A percentile compares a stretch with the other conserved stretches of the same genome.
These are phyloP conservation scores for Geotrypetes seraphini DNA, from an alignment of 2,797 vertebrate genomes.

Conservation along the genomic window DNA sequence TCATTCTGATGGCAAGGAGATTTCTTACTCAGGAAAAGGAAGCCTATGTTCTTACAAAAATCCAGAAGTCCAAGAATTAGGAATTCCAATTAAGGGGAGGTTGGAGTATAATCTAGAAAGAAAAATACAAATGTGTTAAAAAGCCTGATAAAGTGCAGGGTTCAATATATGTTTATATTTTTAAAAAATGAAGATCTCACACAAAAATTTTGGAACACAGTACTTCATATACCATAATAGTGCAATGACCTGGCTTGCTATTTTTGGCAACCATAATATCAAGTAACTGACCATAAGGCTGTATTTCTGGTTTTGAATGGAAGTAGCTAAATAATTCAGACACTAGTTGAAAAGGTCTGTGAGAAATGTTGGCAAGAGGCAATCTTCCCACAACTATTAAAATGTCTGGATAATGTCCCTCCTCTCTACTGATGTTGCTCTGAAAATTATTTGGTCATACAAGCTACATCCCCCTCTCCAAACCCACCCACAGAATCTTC, in stretches of 20 bases:
- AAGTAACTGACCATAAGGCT: too few relatives aligned
- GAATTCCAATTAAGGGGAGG: conserved; percentile 30
- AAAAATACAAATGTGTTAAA: conserved; percentile 30
- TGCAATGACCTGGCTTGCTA: neutral
- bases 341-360: too few relatives aligned
- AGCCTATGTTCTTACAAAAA: conserved; percentile 31
- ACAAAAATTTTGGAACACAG: conserved; percentile 6
- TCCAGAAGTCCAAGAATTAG: conserved; percentile 35
- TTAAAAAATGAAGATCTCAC: conserved; percentile 1
- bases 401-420: too few relatives aligned
- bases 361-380: too few relatives aligned
- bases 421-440: too few relatives aligned
- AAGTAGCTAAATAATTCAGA: too few relatives aligned
- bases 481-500: too few relatives aligned
- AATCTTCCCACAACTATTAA: too few relatives aligned
- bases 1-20: conserved; percentile 62
- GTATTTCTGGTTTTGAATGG: too few relatives aligned
- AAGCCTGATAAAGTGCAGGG: conserved; percentile 20
- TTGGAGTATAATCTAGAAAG: conserved; percentile 31
- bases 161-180: conserved; percentile 21
- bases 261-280: too few relatives aligned
- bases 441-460: too few relatives aligned
- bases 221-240: neutral
- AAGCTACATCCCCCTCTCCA: too few relatives aligned
- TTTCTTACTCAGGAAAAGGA: conserved; percentile 34